Conservation (phyloP, 2,888 invertebrate genomes). For the Protonemura montana region DNA sequence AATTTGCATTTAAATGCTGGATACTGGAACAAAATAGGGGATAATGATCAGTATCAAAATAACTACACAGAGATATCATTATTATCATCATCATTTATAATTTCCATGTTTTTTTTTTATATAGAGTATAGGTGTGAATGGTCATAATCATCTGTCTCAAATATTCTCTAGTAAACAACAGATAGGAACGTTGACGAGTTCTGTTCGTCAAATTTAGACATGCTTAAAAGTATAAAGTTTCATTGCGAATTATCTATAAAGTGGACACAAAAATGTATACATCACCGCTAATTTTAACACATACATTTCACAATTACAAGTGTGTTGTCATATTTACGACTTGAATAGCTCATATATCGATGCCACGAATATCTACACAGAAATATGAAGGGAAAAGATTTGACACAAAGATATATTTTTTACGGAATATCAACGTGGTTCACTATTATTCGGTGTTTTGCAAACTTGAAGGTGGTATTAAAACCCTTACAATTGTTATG, state of each 20-base stretch:
- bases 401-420: not conserved
- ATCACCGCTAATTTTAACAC: not conserved
- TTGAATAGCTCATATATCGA: not conserved
- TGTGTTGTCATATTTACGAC: not conserved
- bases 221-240: not conserved
- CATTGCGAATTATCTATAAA: not conserved
- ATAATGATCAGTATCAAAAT: too few relatives aligned
- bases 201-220: not conserved
- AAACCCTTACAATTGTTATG: too few relatives aligned
- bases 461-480: not conserved
- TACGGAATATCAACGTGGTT: not conserved
- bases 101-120: not conserved
- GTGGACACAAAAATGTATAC: constrained; percentile 7
- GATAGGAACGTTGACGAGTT: not conserved
- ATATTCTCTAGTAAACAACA: not conserved
- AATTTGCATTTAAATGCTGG: too few relatives aligned
- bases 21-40: too few relatives aligned
- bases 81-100: not conserved
- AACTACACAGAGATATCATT: not conserved
- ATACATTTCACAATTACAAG: constrained; percentile 17
- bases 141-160: not conserved
- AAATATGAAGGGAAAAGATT: constrained; percentile 12
- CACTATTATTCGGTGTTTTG: not conserved
- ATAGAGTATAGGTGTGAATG: not conserved
- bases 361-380: not conserved